Base-by-base conservation (phyloP, 2,797 vertebrate species). In the Parambassis ranga region DNA sequence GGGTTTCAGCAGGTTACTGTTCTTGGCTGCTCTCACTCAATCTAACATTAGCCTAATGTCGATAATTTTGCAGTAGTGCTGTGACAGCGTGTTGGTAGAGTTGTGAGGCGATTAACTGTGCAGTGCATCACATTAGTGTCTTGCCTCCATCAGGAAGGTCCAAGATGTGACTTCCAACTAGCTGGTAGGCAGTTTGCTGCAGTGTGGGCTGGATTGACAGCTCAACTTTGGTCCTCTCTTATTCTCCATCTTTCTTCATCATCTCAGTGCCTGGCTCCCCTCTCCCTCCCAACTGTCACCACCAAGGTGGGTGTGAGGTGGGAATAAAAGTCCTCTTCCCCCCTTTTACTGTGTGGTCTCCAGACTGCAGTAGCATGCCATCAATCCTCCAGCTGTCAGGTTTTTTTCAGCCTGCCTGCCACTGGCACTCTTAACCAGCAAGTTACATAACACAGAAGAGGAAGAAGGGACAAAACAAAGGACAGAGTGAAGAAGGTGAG, bases 321-420 rank as follows among this genome's bases (percentile, higher is more conserved):
- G n/a, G 16, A 60, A 27, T 49, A 51, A 7, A 59, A 16, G 44
- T 26, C 3, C 7, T 35, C 16, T 41, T 9, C 23, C 22, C 15
- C 26, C 7, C 16, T 16, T 36, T 2, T 24, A 33, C 51, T 27
- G n/a, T 75, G 57, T 75, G 76, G 78, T 89, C 65, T 79, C 52
- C 62, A 70, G 71, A 69, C 79, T 46, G 75, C 71, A 71, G 71
- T 39, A 65, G 71, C 28, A 19, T 58, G 64, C 75, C 70, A 85
- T 83, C 82, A 83, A 84, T 89, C 78, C 79, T 85, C 63, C 4
- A 11, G 51, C 76, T 87, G 79, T 85, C 79, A 84, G 46, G 57
- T 35, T 65, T 56, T 57, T 24, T 65, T 75, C 75, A 78, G 75
- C 51, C 58, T 76, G 59, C 61, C 46, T 66, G 65, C 69, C 31